Conservation (phyloP, 92 coral and sea anemone species). For the Porites evermanni region DNA sequence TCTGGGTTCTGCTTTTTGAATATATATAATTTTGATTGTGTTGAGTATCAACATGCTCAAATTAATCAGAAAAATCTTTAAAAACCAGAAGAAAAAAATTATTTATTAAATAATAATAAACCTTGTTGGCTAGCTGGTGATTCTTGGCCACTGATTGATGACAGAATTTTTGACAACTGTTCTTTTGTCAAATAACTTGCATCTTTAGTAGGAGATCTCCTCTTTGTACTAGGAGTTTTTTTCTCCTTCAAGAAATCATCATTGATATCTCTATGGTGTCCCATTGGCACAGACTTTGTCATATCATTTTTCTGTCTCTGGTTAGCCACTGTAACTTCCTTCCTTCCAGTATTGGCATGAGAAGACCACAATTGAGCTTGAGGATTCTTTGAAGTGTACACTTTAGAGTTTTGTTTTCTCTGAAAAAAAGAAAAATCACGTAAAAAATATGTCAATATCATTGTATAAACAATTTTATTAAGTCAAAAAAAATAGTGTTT, state of each 20-base stretch:
- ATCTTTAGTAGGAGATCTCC: neutral
- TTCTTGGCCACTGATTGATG: neutral
- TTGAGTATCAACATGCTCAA: no score
- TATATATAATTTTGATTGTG: no score
- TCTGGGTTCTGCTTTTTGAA: no score
- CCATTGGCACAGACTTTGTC: neutral
- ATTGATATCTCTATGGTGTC: neutral
- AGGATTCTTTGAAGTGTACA: constrained; percentile 6
- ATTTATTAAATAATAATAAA: neutral
- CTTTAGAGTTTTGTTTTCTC: constrained; percentile 34
- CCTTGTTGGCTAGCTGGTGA: neutral
- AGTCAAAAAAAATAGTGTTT: neutral
- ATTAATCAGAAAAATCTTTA: no score
- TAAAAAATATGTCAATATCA: neutral
- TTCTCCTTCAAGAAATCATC: neutral
- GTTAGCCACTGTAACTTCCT: neutral
- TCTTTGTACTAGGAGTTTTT: neutral
- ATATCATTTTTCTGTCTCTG: neutral
- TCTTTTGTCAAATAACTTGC: constrained; percentile 36
- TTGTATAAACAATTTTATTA: neutral
- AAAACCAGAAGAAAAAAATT: no score
- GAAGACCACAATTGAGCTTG: neutral
- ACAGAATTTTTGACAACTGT: constrained; percentile 28
- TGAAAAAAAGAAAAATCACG: neutral
- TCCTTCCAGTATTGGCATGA: neutral